phyloP scores from a whole-genome alignment of 1,140 invertebrate species.

The roundworm (Caenorhabditis elegans) region WBcel235 BX284606.5:11673001-11673500 shows the following conservation, averaged over 20 bases:
- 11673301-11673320: slow-evolving; percentile 28
- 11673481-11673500: slow-evolving; percentile 26
- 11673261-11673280: not conserved
- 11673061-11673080: not conserved
- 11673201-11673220: too few relatives aligned
- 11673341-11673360: slow-evolving; percentile 19
- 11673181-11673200: too few relatives aligned
- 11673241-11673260: not conserved
- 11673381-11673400: slow-evolving; percentile 11
- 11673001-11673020: not conserved
- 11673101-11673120: not conserved
- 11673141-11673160: too few relatives aligned
- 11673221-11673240: too few relatives aligned
- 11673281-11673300: not conserved
- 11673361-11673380: not conserved
- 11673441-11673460: slow-evolving; percentile 20
- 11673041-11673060: not conserved
- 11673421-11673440: slow-evolving; percentile 25
- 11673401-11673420: slow-evolving; percentile 33
- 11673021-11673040: not conserved
- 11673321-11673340: not conserved
- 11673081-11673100: not conserved
- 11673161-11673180: too few relatives aligned
- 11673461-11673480: not conserved
- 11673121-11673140: not conserved